These are phyloP conservation scores for Pandemis corylana DNA, from an alignment of 2,888 invertebrate genomes.

Conservation along the genomic window DNA sequence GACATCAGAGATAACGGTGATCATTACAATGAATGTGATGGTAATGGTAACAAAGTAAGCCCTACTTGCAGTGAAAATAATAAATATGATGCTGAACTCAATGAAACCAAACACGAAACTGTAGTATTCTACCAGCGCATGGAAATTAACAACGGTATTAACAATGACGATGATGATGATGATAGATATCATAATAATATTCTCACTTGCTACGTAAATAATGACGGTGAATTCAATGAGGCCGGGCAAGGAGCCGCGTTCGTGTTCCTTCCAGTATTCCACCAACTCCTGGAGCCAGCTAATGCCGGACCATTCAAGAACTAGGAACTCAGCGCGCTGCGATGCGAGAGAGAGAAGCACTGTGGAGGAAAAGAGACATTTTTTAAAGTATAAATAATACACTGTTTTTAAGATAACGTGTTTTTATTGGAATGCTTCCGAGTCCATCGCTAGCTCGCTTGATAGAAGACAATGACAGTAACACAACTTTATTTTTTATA, in stretches of 20 bases:
- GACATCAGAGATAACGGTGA: not conserved
- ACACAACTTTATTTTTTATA: too few species aligned
- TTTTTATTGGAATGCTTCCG: too few species aligned
- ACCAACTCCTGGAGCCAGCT: conserved; percentile 91
- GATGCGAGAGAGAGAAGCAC: conserved; percentile 97
- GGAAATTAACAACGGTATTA: not conserved
- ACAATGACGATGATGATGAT: not conserved
- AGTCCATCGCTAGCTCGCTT: too few species aligned
- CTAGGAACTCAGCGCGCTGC: conserved; percentile 93
- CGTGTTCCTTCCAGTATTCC: conserved; percentile 90
- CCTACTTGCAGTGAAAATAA: too few species aligned
- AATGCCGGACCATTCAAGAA: conserved; percentile 91
- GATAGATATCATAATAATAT: conserved; percentile 45
- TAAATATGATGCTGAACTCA: too few species aligned
- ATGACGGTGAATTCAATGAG: conserved; percentile 93
- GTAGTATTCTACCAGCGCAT: too few species aligned
- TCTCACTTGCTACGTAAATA: conserved; percentile 94
- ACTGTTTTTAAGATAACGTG: too few species aligned
- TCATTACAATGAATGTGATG: not conserved
- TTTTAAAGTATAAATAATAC: too few species aligned
- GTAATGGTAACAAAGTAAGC: too few species aligned
- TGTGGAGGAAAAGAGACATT: conserved; percentile 63
- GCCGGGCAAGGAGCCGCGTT: conserved; percentile 91
- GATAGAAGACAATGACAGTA: too few species aligned
- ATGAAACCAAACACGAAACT: too few species aligned